Evolutionary conservation across 2,888 invertebrate genomes (phyloP).

Genomic region (Archaeoteleia sp.): DNA sequence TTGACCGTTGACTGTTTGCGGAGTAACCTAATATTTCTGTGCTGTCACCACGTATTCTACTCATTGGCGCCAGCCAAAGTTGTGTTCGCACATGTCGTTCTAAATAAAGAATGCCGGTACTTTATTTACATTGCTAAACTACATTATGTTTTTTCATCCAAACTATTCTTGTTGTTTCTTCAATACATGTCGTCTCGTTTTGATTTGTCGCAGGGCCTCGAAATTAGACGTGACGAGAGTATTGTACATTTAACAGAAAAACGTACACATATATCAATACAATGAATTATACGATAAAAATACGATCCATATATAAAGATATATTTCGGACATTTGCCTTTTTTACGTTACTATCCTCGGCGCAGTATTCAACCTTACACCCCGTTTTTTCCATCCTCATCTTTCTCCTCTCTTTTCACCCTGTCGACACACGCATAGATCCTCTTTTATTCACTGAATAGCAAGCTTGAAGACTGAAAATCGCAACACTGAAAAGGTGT

Average conservation of each 20-base stretch:
- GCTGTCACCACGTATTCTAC: slow-evolving; percentile 59
- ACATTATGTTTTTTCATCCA: slow-evolving; percentile 3
- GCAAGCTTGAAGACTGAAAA: slow-evolving; percentile 59
- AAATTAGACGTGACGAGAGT: background rate
- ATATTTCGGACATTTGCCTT: slow-evolving; percentile 37
- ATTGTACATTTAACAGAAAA: no score
- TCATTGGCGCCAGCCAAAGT: slow-evolving; percentile 69
- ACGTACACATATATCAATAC: no score
- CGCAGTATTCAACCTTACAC: slow-evolving; percentile 27
- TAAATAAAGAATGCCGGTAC: slow-evolving; percentile 62
- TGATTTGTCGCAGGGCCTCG: background rate
- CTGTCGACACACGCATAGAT: slow-evolving; percentile 29
- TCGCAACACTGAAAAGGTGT: slow-evolving; percentile 71
- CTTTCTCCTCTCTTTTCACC: slow-evolving; percentile 21
- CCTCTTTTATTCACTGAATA: slow-evolving; percentile 24
- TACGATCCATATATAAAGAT: background rate
- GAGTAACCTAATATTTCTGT: slow-evolving; percentile 73
- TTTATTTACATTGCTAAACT: slow-evolving; percentile 27
- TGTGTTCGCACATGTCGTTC: slow-evolving; percentile 63
- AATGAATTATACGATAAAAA: no score
- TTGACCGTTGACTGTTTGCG: slow-evolving; percentile 71
- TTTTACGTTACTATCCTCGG: slow-evolving; percentile 39
- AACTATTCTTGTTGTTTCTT: slow-evolving; percentile 21
- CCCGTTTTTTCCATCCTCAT: slow-evolving; percentile 28
- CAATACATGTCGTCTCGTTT: background rate